Evolutionary conservation across 2,888 invertebrate genomes (phyloP), one percentile per base, ranked within the genome.

Genomic region (Lasioglossum malachurum): DNA sequence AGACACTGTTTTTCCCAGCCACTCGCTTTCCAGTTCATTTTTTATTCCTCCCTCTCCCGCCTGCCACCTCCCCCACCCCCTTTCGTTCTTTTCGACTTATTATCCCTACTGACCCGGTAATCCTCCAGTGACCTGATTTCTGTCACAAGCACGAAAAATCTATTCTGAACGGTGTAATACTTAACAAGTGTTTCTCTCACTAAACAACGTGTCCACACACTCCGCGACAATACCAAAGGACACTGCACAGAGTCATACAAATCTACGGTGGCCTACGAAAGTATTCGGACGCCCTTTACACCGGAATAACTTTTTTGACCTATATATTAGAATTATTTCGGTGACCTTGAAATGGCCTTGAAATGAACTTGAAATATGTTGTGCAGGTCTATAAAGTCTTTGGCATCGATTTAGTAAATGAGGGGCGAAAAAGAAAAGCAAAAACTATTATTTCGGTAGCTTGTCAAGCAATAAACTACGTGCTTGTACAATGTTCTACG

Each of bases 11-110:
- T 82, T 81, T 75, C 75, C 38, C 27, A 14, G 27, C 74, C 23
- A n/a, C 27, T 27, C 7, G 46, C 64, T 69, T 80, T 72, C 67
- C 31, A 46, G 27, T 53, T 75, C 78, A 72, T 81, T 86, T 83
- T 75, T 85, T 78, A 81, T 79, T 76, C 85, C 4, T 60, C 75
- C 41, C 57, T 35, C 67, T 19, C 67, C 23, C 67, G 19, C 69
- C 23, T 23, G 31, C 38, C 46, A 16, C 46, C 16, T 4, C 2
- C 44, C 44, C 44, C 35, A 31, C 8, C 19, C 1, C 14, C 5
- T 5, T 7, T 7, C 8, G 12, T 27, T 57, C 19, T 7, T 16
- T 74, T 44, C 8, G 19, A 74, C 74, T 74, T 76, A 80, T 77
- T 77, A 78, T 41, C 53, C 75, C n/a, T 46, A 23, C 23, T 67